These are phyloP conservation scores for Mactromeris polynyma DNA, from an alignment of 2,888 invertebrate species.

Conservation along the genomic window DNA sequence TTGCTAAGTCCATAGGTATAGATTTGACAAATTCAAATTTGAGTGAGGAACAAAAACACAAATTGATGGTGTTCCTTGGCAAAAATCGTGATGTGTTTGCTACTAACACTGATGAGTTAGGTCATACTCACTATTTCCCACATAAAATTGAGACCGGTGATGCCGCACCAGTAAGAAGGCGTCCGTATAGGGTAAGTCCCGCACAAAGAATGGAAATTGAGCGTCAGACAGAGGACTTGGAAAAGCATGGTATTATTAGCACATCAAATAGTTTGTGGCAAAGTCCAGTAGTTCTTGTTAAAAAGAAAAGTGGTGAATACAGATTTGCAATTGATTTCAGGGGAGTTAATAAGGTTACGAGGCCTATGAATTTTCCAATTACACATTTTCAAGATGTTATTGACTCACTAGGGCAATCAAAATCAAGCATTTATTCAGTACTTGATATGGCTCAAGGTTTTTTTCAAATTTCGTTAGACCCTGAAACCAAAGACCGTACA, in stretches of 20 bases:
- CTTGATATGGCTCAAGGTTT: slow-evolving; percentile 65
- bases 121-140: slow-evolving; percentile 53
- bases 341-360: slow-evolving; percentile 55
- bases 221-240: slow-evolving; percentile 60
- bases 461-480: slow-evolving; percentile 64
- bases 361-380: slow-evolving; percentile 59
- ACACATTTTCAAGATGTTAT: slow-evolving; percentile 58
- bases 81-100: slow-evolving; percentile 66
- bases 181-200: slow-evolving; percentile 50
- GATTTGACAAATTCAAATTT: slow-evolving; percentile 41
- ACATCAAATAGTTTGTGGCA: slow-evolving; percentile 60
- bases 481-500: slow-evolving; percentile 55
- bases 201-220: slow-evolving; percentile 48
- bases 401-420: slow-evolving; percentile 53
- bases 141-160: slow-evolving; percentile 66
- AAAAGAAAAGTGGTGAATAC: slow-evolving; percentile 57
- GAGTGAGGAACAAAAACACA: slow-evolving; percentile 37
- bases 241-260: slow-evolving; percentile 62
- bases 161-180: slow-evolving; percentile 50
- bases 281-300: slow-evolving; percentile 62
- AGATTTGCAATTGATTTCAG: slow-evolving; percentile 69
- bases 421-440: slow-evolving; percentile 39
- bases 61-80: slow-evolving; percentile 44
- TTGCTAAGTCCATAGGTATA: slow-evolving; percentile 43
- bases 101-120: slow-evolving; percentile 55